A percentile compares a stretch with the other conserved stretches of the same genome.
These are phyloP conservation scores for Gyps fulvus DNA, from an alignment of 2,113 vertebrate species.

Conservation along the genomic window DNA sequence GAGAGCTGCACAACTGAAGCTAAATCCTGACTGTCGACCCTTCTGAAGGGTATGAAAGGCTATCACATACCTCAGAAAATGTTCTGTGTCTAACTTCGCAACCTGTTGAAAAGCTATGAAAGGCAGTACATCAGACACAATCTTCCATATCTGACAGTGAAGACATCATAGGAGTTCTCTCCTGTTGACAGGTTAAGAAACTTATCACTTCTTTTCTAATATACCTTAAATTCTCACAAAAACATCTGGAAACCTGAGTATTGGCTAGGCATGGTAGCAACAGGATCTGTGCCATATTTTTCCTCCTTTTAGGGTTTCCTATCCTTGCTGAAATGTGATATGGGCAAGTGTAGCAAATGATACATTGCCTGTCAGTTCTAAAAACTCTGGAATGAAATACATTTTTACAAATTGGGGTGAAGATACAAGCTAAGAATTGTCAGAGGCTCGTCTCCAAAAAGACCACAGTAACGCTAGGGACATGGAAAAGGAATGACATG, in stretches of 20 bases:
- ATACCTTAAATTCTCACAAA: background rate
- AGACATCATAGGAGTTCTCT: constrained; percentile 51
- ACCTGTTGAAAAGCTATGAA: constrained; percentile 24
- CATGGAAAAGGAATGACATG: background rate
- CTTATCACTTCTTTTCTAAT: constrained; percentile 33
- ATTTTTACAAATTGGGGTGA: background rate
- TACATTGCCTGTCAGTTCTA: background rate
- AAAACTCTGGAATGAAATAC: background rate
- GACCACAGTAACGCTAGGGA: background rate
- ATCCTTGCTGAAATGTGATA: background rate
- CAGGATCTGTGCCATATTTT: background rate
- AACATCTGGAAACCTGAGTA: background rate
- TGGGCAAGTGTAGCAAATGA: background rate
- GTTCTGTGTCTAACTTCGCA: constrained; percentile 28
- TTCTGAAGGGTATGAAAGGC: constrained; percentile 68
- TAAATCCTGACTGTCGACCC: constrained; percentile 64
- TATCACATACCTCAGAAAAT: constrained; percentile 32
- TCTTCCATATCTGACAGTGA: constrained; percentile 44
- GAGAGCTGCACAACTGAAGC: constrained; percentile 65
- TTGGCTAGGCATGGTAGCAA: background rate
- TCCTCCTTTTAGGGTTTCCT: background rate
- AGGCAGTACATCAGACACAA: constrained; percentile 35
- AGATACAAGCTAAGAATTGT: background rate
- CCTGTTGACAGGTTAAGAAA: constrained; percentile 56
- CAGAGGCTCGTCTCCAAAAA: background rate